Base-by-base conservation (phyloP, 2,888 invertebrate genomes). In the Orthosia cruda region DNA sequence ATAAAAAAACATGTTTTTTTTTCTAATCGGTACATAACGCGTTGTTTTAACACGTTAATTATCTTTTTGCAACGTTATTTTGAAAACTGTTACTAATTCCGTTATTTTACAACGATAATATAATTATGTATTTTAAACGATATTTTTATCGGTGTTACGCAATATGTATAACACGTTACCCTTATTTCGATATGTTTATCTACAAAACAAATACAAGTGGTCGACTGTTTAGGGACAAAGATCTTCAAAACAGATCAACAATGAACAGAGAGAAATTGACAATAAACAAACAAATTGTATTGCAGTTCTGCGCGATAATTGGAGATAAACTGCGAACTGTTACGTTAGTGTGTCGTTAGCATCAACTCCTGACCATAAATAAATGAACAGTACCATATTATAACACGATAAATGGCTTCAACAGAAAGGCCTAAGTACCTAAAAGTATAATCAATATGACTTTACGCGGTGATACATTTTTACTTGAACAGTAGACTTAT, bases 311-410 rank as follows among this genome's bases (percentile, higher is more conserved):
- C 20, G 47, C 20, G 72, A 83, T 83, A 83, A 83, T 63, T 68
- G 12, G 2, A 66, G 81, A 81, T 84, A 78, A 76, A 76, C 78
- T 86, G 26, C 54, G 84, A 77, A 74, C 81, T 74, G 49, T 52
- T 49, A 5, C 23, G 74, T 32, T 62, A 15, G 47, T 57, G 40
- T 76, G 65, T 66, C 77, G 23, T 73, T 80, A 72, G 23, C 76
- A 69, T 18, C 15, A 26, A 16, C 9, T n/a, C n/a, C n/a, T 57
- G 15, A 40, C 63, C 55, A 40, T 63, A 49, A n/a, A n/a, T 59
- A 26, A 67, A 18, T 75, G 4, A 18, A 75, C 32, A 45, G 9
- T 50, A 49, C 16, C 16, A 23, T 15, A 58, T 12, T 32, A 52
- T 20, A 15, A 58, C 49, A 32, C 49, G 2, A 40, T 9, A 9